A percentile compares a stretch with the other conserved stretches of the same genome.
These are phyloP conservation scores for Adelges cooleyi DNA, from an alignment of 1,140 invertebrate genomes.

Conservation along the genomic window DNA sequence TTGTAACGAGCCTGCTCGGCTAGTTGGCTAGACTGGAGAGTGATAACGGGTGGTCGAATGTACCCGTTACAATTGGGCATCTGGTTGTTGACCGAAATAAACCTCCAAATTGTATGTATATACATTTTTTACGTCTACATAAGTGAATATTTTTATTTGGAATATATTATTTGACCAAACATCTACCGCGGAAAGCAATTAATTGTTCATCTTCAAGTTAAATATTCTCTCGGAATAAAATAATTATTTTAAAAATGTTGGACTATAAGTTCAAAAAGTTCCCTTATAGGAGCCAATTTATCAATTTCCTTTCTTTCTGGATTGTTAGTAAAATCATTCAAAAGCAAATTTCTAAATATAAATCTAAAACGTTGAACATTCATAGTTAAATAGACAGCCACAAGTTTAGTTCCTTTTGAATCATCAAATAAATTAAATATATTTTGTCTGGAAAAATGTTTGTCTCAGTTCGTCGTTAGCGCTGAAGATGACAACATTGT, in stretches of 20 bases:
- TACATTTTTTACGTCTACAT: constrained; percentile 35
- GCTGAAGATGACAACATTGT: no score
- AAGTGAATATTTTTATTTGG: constrained; percentile 36
- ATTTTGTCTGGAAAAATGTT: no score
- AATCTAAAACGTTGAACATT: constrained; percentile 33
- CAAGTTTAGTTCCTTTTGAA: no score
- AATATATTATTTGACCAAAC: constrained; percentile 36
- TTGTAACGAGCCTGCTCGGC: no score
- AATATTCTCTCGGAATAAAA: constrained; percentile 33
- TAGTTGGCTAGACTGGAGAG: no score
- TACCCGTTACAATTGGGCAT: no score
- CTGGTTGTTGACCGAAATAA: constrained; percentile 35
- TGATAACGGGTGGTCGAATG: no score
- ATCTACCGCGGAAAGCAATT: constrained; percentile 37
- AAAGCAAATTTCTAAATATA: constrained; percentile 34
- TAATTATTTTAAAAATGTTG: constrained; percentile 30
- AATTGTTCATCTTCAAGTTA: constrained; percentile 39
- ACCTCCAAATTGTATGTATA: constrained; percentile 37
- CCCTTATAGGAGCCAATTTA: constrained; percentile 36
- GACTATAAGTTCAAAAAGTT: not conserved
- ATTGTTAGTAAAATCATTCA: constrained; percentile 35
- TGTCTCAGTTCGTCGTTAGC: no score
- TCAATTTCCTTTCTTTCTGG: constrained; percentile 33
- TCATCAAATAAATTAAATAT: no score
- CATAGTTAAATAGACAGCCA: no score